These are phyloP conservation scores for Cyanoderma ruficeps DNA, from an alignment of 2,113 vertebrate species.

Conservation along the genomic window DNA sequence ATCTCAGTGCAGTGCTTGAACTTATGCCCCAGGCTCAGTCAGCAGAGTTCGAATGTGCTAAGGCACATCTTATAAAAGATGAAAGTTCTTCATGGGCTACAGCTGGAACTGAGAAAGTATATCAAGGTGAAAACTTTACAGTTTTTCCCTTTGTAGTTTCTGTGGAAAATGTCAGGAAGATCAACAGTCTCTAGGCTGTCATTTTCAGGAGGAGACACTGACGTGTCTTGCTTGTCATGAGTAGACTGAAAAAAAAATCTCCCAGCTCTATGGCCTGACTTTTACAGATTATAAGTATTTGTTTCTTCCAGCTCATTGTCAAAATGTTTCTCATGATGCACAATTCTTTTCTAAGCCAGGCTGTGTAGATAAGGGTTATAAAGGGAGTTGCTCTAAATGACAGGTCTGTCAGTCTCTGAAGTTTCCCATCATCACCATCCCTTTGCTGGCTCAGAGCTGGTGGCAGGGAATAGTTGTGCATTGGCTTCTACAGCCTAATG, in stretches of 20 bases:
- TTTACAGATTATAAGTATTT: not conserved
- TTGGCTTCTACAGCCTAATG: not conserved
- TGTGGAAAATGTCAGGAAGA: not conserved
- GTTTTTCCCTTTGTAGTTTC: not conserved
- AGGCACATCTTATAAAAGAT: not conserved
- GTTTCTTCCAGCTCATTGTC: not conserved
- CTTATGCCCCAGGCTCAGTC: not conserved
- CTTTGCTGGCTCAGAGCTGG: not conserved
- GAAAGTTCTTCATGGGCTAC: not conserved
- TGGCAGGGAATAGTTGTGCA: not conserved
- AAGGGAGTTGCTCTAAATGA: not conserved
- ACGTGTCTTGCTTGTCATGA: not conserved
- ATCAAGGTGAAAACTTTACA: not conserved
- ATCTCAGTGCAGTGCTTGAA: not conserved
- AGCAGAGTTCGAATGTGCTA: not conserved
- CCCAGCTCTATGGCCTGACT: not conserved
- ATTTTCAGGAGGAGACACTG: not conserved
- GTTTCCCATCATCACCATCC: not conserved
- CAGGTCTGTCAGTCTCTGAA: not conserved
- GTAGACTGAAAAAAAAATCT: not conserved
- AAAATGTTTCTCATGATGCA: not conserved
- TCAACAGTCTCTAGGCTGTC: not conserved
- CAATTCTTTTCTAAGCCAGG: not conserved
- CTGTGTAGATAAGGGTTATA: not conserved
- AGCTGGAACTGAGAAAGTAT: not conserved